Base-by-base conservation (phyloP, 1,140 invertebrate genomes). In the Drosophila erecta region DNA sequence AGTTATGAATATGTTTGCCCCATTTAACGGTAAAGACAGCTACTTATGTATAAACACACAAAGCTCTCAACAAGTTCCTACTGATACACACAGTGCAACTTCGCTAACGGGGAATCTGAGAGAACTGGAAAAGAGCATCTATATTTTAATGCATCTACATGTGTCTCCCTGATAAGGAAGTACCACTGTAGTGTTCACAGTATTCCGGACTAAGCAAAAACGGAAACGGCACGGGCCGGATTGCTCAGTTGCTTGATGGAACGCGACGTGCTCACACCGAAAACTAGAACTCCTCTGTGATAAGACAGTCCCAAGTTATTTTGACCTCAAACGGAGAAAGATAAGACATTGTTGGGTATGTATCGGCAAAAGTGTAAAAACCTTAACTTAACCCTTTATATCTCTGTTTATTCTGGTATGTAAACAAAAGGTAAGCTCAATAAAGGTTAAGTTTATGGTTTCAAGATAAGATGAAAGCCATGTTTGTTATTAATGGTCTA, bases 181-280 rank as follows among this genome's bases (percentile, higher is more conserved):
- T 17, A 41, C 6, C 14, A 54, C 67, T 20, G 37, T 55, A 72
- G 5, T 73, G 11, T n/a, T 14, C 20, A 50, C 37, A 15, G 12
- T 47, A 69, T 55, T 56, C 66, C 50, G 35, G 64, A 35, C 75
- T 79, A 72, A 79, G 69, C 78, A 79, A 76, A 81, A 86, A 60
- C 83, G 83, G 83, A 83, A 81, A 73, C 79, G 38, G 11, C 66
- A 76, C 37, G 38, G 33, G 24, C 46, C 47, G 38, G 35, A 38
- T 40, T 66, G 65, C 20, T 87, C 76, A 87, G 79, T 87, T 83
- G 59, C 47, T 61, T 35, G 56, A 71, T 83, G 61, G 53, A 65
- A 57, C 50, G 64, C 79, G 66, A 64, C 70, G 84, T 69, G 79
- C 53, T 72, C 84, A 64, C 71, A 72, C 65, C 61, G 38, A 70